These are phyloP conservation scores for Drosophila nebulosa DNA, from an alignment of 1,140 invertebrate species.

Conservation along the genomic window DNA sequence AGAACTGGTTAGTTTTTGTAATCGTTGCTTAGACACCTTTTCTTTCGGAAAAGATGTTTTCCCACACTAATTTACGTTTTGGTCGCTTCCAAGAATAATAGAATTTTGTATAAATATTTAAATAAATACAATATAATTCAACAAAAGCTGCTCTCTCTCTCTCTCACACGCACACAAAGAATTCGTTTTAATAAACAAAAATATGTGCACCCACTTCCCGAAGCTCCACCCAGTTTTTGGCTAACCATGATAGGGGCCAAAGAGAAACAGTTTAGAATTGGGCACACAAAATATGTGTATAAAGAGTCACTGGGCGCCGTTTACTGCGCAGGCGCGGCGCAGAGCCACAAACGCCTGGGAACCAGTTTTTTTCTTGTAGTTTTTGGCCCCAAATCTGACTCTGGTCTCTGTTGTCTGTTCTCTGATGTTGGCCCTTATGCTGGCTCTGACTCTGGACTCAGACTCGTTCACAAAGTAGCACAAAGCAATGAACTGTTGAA, in stretches of 20 bases:
- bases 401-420: conserved; percentile 7
- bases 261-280: conserved; percentile 56
- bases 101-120: conserved; percentile 55
- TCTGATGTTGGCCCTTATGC: conserved; percentile 37
- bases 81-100: conserved; percentile 47
- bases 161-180: conserved; percentile 35
- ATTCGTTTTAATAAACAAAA: conserved; percentile 55
- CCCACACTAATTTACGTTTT: conserved; percentile 64
- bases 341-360: conserved; percentile 36
- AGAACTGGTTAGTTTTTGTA: conserved; percentile 11
- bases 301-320: conserved; percentile 47
- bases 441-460: conserved; percentile 32
- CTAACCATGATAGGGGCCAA: conserved; percentile 12
- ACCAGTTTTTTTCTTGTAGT: conserved; percentile 51
- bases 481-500: conserved; percentile 77
- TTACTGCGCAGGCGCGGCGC: conserved; percentile 34
- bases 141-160: conserved; percentile 5
- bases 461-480: conserved; percentile 70
- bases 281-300: conserved; percentile 36
- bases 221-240: conserved; percentile 11
- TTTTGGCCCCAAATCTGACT: conserved; percentile 25
- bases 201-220: conserved; percentile 21
- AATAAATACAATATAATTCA: conserved; percentile 59
- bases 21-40: conserved; percentile 59
- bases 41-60: conserved; percentile 29